Evolutionary conservation across 2,888 invertebrate genomes (phyloP).

Genomic region (Anthophora plumipes): DNA sequence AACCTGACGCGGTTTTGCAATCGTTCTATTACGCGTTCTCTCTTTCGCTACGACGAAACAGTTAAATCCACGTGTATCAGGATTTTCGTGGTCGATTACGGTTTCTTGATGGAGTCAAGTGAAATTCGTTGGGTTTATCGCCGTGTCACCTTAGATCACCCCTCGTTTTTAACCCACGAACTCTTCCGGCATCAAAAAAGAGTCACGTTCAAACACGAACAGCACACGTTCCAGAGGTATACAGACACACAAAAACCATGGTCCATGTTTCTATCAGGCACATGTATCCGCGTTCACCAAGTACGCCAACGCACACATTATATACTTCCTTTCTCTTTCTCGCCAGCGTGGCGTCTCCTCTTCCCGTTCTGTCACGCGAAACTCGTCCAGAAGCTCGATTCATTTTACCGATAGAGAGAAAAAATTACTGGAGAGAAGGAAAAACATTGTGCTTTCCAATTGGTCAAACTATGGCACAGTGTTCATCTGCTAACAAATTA

Average conservation of each 20-base stretch:
- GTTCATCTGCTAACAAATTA: not conserved
- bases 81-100: not conserved
- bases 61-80: not conserved
- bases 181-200: conserved; percentile 8
- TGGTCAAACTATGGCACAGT: not conserved
- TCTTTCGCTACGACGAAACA: not conserved
- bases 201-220: conserved; percentile 62
- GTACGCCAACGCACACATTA: conserved; percentile 39
- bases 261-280: conserved; percentile 33
- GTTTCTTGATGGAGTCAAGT: not conserved
- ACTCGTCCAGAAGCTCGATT: conserved; percentile 33
- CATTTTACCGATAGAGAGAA: not conserved
- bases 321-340: conserved; percentile 7
- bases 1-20: conserved; percentile 4
- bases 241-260: conserved; percentile 41
- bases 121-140: not conserved
- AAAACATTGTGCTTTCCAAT: too few species aligned
- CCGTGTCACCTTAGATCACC: not conserved
- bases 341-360: not conserved
- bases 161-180: not conserved
- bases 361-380: conserved; percentile 16
- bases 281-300: conserved; percentile 41
- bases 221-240: conserved; percentile 44
- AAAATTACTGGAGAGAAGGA: too few species aligned
- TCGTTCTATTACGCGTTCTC: not conserved